These are phyloP conservation scores for Telmatochromis bifrenatus DNA, from an alignment of 2,113 vertebrate genomes.

Conservation along the genomic window DNA sequence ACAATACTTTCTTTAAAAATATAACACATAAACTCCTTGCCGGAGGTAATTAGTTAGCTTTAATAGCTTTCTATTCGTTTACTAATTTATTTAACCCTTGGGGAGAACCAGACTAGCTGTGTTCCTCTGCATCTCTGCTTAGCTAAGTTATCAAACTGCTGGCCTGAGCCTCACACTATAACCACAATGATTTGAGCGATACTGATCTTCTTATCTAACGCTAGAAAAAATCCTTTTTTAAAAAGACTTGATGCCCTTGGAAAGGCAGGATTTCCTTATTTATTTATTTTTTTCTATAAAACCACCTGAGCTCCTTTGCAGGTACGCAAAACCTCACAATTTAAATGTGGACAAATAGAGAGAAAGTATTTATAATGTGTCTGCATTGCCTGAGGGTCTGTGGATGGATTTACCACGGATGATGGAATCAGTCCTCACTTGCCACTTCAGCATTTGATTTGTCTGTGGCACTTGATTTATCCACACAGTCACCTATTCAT, in stretches of 20 bases:
- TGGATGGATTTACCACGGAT: background rate
- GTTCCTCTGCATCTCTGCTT: background rate
- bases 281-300: background rate
- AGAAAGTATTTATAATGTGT: background rate
- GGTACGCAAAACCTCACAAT: background rate
- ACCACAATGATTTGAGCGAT: background rate
- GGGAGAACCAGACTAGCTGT: background rate
- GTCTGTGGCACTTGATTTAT: background rate
- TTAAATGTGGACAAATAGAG: background rate
- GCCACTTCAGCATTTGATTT: background rate
- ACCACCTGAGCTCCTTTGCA: background rate
- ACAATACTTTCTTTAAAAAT: background rate
- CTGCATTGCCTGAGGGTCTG: background rate
- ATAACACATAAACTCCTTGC: background rate
- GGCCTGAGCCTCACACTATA: background rate
- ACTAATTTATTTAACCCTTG: background rate
- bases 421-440: background rate
- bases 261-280: background rate
- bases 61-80: background rate
- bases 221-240: rapidly evolving
- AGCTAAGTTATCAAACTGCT: background rate
- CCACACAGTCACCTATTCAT: background rate
- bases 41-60: background rate
- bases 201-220: background rate
- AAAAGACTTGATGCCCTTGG: background rate